Evolutionary conservation across 2,113 vertebrate species (phyloP).

Genomic region (Phrynocephalus versicolor): DNA sequence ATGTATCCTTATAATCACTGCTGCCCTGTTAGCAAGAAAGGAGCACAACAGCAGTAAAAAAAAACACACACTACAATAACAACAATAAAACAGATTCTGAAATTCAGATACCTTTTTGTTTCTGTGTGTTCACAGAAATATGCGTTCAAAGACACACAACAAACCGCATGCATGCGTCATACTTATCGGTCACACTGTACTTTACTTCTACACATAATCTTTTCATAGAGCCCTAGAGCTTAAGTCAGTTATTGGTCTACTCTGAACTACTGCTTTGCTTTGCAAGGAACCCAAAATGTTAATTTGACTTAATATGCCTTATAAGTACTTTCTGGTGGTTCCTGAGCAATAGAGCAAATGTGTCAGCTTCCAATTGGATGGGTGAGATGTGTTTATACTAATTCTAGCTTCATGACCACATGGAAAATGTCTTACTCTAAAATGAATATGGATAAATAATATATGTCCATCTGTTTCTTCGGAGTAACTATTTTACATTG

Average conservation of each 20-base stretch:
- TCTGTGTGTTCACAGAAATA: fast-evolving
- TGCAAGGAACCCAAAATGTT: not conserved
- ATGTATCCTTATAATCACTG: conserved; percentile 31
- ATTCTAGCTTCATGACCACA: not conserved
- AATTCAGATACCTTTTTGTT: not conserved
- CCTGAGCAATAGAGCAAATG: not conserved
- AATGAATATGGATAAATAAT: not conserved
- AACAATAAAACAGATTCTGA: not conserved
- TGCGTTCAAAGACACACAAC: not conserved
- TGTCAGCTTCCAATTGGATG: not conserved
- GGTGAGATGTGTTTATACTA: not conserved
- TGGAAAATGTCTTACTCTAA: not conserved
- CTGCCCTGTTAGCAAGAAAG: conserved; percentile 41
- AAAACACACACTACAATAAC: conserved; percentile 24
- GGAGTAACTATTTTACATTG: not conserved
- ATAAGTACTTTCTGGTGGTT: not conserved
- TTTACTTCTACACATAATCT: not conserved
- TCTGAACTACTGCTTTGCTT: not conserved
- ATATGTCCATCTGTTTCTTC: not conserved
- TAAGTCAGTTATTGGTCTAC: not conserved
- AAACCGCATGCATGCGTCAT: not conserved
- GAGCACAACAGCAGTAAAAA: not conserved
- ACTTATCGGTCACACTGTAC: not conserved
- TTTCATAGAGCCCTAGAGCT: not conserved
- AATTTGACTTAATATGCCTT: not conserved